These are phyloP conservation scores for Miltochrista miniata DNA, from an alignment of 2,888 invertebrate species.

Conservation along the genomic window DNA sequence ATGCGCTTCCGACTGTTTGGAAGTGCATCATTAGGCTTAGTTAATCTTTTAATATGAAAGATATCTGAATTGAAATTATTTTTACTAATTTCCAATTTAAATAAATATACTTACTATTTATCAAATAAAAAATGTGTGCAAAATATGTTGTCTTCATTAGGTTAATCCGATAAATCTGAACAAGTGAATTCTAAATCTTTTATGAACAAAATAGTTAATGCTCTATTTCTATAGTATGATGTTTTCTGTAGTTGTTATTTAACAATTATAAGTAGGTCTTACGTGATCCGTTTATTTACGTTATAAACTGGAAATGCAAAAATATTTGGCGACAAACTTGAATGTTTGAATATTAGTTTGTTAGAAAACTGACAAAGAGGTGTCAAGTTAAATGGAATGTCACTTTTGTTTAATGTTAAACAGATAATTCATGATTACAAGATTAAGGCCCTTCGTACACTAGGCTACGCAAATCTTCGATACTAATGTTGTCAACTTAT, in stretches of 20 bases:
- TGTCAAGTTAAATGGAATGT: conserved; percentile 64
- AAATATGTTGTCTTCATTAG: no score
- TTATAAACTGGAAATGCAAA: conserved; percentile 31
- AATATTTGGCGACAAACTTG: conserved; percentile 44
- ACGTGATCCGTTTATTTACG: conserved; percentile 25
- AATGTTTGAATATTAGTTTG: conserved; percentile 64
- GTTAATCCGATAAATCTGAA: no score
- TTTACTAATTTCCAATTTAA: no score
- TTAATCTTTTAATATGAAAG: conserved; percentile 8
- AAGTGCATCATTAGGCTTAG: conserved; percentile 21
- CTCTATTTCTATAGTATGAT: background rate
- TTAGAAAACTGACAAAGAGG: conserved; percentile 59
- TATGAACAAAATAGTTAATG: no score
- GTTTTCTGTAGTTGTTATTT: conserved; percentile 6
- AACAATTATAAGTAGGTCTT: conserved; percentile 27
- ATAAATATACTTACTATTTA: no score
- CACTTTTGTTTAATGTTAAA: conserved; percentile 48
- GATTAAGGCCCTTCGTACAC: no score
- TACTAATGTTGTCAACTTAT: no score
- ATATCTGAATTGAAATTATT: background rate
- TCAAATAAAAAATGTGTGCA: no score
- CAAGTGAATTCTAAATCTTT: no score
- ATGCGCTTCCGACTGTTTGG: conserved; percentile 48
- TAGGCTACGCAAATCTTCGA: no score
- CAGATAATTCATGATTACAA: conserved; percentile 40